phyloP scores from a whole-genome alignment of 2,113 vertebrate genomes.

The Nycticebus coucang region DNA sequence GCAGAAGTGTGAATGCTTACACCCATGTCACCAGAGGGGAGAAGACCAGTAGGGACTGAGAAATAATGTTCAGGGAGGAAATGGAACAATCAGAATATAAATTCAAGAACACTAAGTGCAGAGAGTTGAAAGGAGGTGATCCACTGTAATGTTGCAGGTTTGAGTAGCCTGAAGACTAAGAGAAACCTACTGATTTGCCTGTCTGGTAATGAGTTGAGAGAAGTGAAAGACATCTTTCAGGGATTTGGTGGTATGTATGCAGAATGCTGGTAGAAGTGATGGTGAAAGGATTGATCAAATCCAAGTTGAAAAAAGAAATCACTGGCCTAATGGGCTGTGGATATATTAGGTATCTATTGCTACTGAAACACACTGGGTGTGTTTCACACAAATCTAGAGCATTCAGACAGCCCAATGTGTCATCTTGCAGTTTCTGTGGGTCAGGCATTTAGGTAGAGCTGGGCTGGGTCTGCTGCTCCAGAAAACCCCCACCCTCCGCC shows the following conservation, averaged over 20 bases:
- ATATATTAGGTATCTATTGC: neutral
- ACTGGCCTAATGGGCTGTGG: neutral
- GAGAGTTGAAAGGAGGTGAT: neutral
- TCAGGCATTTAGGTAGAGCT: neutral
- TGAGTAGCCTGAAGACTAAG: neutral
- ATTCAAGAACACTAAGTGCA: neutral
- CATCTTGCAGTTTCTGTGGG: neutral
- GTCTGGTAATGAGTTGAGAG: neutral
- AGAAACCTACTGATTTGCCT: neutral
- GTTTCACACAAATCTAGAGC: neutral
- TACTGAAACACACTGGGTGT: neutral
- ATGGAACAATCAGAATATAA: neutral
- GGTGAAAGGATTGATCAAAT: neutral
- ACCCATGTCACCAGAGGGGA: neutral
- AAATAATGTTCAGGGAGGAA: neutral
- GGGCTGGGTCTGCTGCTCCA: neutral
- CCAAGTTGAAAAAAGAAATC: neutral
- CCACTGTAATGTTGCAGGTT: neutral
- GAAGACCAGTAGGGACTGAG: neutral
- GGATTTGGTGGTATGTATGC: neutral
- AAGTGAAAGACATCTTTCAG: neutral
- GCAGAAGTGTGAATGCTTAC: neutral
- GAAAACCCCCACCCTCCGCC: neutral
- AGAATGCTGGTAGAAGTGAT: neutral
- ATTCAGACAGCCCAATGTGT: neutral